These are phyloP conservation scores for Micrastur ruficollis DNA, from an alignment of 2,797 vertebrate species.

Conservation along the genomic window DNA sequence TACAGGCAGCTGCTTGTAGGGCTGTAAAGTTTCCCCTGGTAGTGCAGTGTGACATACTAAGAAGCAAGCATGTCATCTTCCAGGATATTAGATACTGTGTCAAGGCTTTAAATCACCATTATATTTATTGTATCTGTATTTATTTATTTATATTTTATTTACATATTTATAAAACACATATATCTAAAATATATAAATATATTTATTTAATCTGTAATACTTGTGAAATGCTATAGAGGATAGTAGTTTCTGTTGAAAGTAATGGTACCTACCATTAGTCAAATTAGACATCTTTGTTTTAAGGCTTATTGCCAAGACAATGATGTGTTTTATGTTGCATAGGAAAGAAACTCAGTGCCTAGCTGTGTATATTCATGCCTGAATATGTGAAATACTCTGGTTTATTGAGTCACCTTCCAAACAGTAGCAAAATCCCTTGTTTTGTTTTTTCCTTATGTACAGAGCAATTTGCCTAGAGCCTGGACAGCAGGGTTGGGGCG, in stretches of 20 bases:
- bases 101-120: not conserved
- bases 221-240: not conserved
- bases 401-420: not conserved
- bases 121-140: not conserved
- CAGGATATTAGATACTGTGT: not conserved
- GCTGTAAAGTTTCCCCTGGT: not conserved
- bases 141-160: no score
- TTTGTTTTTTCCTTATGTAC: not conserved
- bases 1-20: not conserved
- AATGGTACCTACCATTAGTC: not conserved
- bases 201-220: not conserved
- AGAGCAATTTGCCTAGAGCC: not conserved
- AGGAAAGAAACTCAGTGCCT: not conserved
- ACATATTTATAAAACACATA: no score
- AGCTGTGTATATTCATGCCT: not conserved
- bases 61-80: not conserved
- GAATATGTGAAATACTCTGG: not conserved
- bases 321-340: not conserved
- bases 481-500: not conserved
- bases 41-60: no score
- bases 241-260: not conserved
- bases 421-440: not conserved
- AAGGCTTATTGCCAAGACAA: not conserved
- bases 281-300: not conserved
- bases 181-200: no score